Base-by-base conservation (phyloP, 2,888 invertebrate genomes). In the Dicyrtomina minuta region DNA sequence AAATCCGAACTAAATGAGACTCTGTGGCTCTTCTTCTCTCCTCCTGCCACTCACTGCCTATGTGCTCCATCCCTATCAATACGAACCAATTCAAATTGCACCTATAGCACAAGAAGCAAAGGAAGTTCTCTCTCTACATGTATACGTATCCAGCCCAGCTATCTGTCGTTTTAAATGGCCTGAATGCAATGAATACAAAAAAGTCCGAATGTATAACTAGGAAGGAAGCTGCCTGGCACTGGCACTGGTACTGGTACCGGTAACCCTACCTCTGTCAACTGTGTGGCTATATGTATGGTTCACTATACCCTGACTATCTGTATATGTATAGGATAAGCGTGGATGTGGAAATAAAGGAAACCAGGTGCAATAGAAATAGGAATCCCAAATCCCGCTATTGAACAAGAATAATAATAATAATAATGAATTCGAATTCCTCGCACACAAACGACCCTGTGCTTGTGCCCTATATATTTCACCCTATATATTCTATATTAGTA, bases 401-500 rank as follows among this genome's bases (percentile, higher is more conserved):
- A 65, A 65, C 55, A 65, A n/a, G n/a, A n/a, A 65, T 24, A 44
- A 44, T 39, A 44, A 44, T 22, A 43, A 59, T 44, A n/a, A 44
- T 44, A 20, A 44, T 20, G 17, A 56, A 60, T 60, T 60, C 58
- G 17, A 58, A 17, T 39, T n/a, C 17, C 46, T 39, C 41, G 43
- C 33, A 33, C 51, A 51, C 51, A 51, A 17, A 51, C 39, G 65
- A 65, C 65, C 65, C 65, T 55, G 15, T 65, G 65, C 65, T 55
- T 55, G 15, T 65, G 65, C 53, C 65, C 65, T 24, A 65, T n/a
- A n/a, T n/a, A n/a, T n/a, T n/a, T n/a, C n/a, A n/a, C 53, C 65
- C 65, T 24, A 65, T 49, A 62, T 49, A n/a, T 41, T n/a, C 22
- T n/a, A n/a, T n/a, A n/a, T n/a, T n/a, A n/a, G n/a, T n/a, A n/a